phyloP scores from a whole-genome alignment of 2,888 invertebrate genomes.

The Orchesella flavescens region DNA sequence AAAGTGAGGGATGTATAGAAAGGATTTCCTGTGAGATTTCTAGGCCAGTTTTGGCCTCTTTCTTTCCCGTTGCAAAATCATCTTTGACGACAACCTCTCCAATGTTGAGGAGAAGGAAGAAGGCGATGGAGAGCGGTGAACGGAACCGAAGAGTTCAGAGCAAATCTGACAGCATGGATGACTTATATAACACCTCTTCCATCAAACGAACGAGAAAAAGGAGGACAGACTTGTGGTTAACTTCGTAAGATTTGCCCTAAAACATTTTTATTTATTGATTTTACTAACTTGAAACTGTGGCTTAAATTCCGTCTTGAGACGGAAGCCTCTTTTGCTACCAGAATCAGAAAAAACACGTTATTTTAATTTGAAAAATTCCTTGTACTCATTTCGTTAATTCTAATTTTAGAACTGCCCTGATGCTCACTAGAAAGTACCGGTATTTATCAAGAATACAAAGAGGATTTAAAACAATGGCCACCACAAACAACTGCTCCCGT shows the following conservation, averaged over 20 bases:
- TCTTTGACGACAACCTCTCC: background rate
- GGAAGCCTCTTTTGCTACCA: too few species aligned
- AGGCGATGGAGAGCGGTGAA: background rate
- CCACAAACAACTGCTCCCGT: background rate
- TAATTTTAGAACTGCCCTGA: background rate
- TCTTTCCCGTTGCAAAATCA: background rate
- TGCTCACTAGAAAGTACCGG: background rate
- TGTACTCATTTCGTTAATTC: too few species aligned
- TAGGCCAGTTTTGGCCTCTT: constrained; percentile 1
- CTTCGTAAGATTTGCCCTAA: constrained; percentile 1
- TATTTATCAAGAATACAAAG: background rate
- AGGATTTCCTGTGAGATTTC: constrained; percentile 34
- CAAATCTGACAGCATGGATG: background rate
- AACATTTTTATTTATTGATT: background rate
- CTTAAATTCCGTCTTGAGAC: too few species aligned
- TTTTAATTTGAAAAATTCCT: too few species aligned
- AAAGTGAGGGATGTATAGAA: constrained; percentile 20
- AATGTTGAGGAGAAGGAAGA: background rate
- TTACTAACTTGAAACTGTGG: background rate
- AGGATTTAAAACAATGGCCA: background rate
- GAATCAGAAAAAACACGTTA: too few species aligned
- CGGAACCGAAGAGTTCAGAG: background rate
- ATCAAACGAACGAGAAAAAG: background rate
- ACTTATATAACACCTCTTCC: background rate
- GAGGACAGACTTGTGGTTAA: background rate